These are phyloP conservation scores for Lophotis ruficrista DNA, from an alignment of 2,113 vertebrate species.

Conservation along the genomic window DNA sequence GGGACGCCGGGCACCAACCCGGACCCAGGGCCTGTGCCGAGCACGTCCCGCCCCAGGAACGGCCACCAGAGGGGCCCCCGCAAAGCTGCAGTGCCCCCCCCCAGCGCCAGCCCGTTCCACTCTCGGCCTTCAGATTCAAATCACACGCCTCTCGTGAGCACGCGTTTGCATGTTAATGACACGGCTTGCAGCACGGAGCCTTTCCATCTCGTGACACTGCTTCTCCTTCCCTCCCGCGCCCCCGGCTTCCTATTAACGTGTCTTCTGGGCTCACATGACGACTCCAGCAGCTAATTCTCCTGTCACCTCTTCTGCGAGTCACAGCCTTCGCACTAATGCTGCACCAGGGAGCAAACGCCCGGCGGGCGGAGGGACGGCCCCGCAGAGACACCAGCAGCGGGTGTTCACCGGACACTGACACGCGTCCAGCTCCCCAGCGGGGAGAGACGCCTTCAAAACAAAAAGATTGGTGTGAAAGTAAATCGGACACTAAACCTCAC, in stretches of 20 bases:
- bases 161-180: not conserved
- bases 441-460: not conserved
- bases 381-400: not conserved
- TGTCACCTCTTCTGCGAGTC: not conserved
- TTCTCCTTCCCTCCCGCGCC: conserved; percentile 1
- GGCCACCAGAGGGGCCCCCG: not conserved
- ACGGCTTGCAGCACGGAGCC: not conserved
- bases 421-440: fast-evolving
- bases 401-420: not conserved
- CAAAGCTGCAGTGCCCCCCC: not conserved
- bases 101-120: not conserved
- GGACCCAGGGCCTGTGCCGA: not conserved
- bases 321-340: not conserved
- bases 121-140: not conserved
- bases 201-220: not conserved
- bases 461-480: not conserved
- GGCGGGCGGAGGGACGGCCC: not conserved
- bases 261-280: not conserved
- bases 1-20: fast-evolving
- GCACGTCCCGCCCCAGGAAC: too few relatives aligned
- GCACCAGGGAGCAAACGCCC: not conserved
- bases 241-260: conserved; percentile 3
- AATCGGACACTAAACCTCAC: not conserved
- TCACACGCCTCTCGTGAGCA: not conserved
- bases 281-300: not conserved